Evolutionary conservation across 1,140 invertebrate genomes (phyloP), one percentile per base, ranked within the genome.

Genomic region (Nephila pilipes): DNA sequence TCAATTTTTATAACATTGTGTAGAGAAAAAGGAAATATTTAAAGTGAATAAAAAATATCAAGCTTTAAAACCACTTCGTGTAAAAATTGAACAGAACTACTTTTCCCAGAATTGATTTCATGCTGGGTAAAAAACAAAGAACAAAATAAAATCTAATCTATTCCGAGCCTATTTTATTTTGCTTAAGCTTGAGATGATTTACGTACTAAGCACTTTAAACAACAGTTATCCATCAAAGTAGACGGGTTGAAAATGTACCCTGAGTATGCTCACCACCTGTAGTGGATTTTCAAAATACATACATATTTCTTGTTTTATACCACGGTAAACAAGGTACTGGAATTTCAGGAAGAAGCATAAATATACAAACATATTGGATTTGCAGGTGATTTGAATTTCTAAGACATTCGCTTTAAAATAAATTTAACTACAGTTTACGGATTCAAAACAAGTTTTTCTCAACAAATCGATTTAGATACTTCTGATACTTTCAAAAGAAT

Each of bases 341-440:
- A 29, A 36, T 32, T 32, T 75, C 46, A 46, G n/a, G n/a, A 75
- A 32, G 32, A 75, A 36, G 32, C 32, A 75, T 32, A 75, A 18
- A 36, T 18, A 75, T 3, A 18, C 10, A 75, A 75, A 75, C 36
- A 75, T 75, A 75, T 75, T 32, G 69, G 29, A 75, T 75, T 75
- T 75, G 81, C 81, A 25, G 46, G 46, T 83, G 46, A 46, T 55
- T 83, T 55, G 81, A 83, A n/a, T 83, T 83, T 83, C 55, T 18
- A 29, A 83, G 46, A 83, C 54, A 83, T 57, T 18, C 12, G 12
- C 81, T 83, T 57, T 29, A 29, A 83, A 83, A 83, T 83, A 83
- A 83, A 83, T 83, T 57, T 32, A 16, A 18, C 54, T 6, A n/a
- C 12, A 55, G 81, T 18, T 83, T 57, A 57, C 25, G 55, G 38